These are phyloP conservation scores for Steromphala cineraria DNA, from an alignment of 2,888 invertebrate genomes.

Conservation along the genomic window DNA sequence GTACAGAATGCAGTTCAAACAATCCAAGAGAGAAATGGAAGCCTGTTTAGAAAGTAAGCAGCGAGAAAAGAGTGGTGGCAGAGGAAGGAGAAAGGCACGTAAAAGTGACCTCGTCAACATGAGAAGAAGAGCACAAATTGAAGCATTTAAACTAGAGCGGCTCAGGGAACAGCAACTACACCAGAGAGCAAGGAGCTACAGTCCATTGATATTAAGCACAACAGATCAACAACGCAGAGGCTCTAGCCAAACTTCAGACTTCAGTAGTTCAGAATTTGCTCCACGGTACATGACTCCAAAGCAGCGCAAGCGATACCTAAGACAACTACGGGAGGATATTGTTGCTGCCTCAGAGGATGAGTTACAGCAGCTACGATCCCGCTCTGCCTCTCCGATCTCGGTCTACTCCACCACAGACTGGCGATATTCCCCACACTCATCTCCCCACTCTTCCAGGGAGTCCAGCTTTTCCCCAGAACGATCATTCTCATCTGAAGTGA, in stretches of 20 bases:
- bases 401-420: slow-evolving; percentile 21
- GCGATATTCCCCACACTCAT: neutral
- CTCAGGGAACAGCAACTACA: slow-evolving; percentile 59
- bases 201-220: slow-evolving; percentile 35
- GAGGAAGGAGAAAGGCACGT: slow-evolving; percentile 55
- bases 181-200: slow-evolving; percentile 47
- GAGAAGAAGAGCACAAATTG: slow-evolving; percentile 63
- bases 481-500: neutral
- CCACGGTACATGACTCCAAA: slow-evolving; percentile 63
- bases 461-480: slow-evolving; percentile 29
- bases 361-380: slow-evolving; percentile 26
- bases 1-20: slow-evolving; percentile 64
- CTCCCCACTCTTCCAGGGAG: neutral
- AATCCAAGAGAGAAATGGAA: slow-evolving; percentile 65
- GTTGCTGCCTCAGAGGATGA: slow-evolving; percentile 57
- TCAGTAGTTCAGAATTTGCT: slow-evolving; percentile 15
- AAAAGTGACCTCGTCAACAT: slow-evolving; percentile 52
- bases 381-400: slow-evolving; percentile 29
- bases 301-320: slow-evolving; percentile 63
- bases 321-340: slow-evolving; percentile 59
- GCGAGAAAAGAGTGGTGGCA: slow-evolving; percentile 43
- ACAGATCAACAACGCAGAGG: slow-evolving; percentile 34
- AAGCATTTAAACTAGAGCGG: slow-evolving; percentile 71
- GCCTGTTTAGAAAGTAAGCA: slow-evolving; percentile 63
- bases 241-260: slow-evolving; percentile 35